Base-by-base conservation (phyloP, 2,888 invertebrate species). In the Spilarctia lutea region DNA sequence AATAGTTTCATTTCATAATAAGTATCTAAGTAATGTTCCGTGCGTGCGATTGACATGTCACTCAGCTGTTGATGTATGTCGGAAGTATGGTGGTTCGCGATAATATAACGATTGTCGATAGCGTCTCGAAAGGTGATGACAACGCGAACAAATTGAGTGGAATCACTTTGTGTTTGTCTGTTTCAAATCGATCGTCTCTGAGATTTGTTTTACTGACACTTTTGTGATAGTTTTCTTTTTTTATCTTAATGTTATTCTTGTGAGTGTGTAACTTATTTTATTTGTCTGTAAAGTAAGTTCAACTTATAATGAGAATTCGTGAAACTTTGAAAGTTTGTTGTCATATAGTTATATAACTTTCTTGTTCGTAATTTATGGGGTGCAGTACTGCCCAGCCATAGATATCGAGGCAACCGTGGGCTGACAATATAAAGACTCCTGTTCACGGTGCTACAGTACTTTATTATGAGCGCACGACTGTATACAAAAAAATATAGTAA, bases 321-420 rank as follows among this genome's bases (percentile, higher is more conserved):
- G 3, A n/a, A 27, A 27, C 52, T 24, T 8, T 24, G 24, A 56
- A 56, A 56, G 6, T 56, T 24, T 52, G 2, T 52, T 6, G 0
- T 56, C 11, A 56, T 0, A 24, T 20, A 52, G 24, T 52, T 24
- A 24, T 52, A 8, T 52, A 8, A 7, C 52, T 52, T 52, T 65
- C 63, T 74, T 52, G 72, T 30, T 81, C 79, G 76, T 84, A 80
- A 83, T 83, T 79, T 77, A 84, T 78, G 80, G 79, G 79, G 83
- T 83, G 81, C 74, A 82, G 80, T 24, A 35, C 73, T 76, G 75
- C 71, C 71, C 73, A 78, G 69, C 75, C 75, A 71, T 78, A 82
- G 78, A 76, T 75, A 75, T 71, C 75, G 70, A 76, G 68, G 71
- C 75, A 77, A 80, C 69, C 68, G 63, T 27, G 74, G 82, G 83